Percentiles rank a stretch among this genome's conserved stretches.
These are phyloP conservation scores for Agrotis segetum DNA, from an alignment of 2,888 invertebrate genomes.

Conservation along the genomic window DNA sequence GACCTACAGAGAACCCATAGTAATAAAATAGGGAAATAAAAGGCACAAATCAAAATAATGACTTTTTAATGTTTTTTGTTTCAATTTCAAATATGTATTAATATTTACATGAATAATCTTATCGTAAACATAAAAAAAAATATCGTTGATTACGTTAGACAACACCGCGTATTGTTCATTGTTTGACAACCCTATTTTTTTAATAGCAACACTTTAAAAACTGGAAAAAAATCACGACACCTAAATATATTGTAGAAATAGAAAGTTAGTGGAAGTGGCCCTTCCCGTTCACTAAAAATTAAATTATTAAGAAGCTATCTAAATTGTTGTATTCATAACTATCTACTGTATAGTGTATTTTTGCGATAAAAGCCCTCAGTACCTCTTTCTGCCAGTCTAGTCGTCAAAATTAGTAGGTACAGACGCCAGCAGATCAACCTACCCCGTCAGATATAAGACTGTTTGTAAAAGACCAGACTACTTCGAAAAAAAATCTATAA, in stretches of 20 bases:
- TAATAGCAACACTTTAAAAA: constrained; percentile 37
- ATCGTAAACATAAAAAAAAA: constrained; percentile 68
- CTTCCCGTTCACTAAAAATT: background rate
- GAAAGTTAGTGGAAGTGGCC: constrained; percentile 4
- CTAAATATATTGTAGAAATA: constrained; percentile 7
- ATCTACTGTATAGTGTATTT: constrained; percentile 23
- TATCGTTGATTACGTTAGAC: constrained; percentile 68
- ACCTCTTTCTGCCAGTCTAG: constrained; percentile 1
- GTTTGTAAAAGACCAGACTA: constrained; percentile 18
- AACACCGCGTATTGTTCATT: constrained; percentile 69
- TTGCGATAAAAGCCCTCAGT: background rate
- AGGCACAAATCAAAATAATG: constrained; percentile 63
- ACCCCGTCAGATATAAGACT: background rate
- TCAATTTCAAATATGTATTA: constrained; percentile 73
- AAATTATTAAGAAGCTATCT: constrained; percentile 21
- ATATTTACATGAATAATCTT: constrained; percentile 75
- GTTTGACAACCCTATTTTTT: constrained; percentile 54
- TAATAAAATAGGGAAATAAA: constrained; percentile 29
- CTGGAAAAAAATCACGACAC: background rate
- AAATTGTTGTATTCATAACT: constrained; percentile 21
- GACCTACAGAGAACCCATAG: too few relatives aligned
- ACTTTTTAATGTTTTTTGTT: constrained; percentile 63
- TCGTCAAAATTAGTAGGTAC: too few relatives aligned
- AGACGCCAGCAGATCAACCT: background rate
- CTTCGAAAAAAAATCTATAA: background rate